Percentiles rank a stretch among this genome's conserved stretches.
Evolutionary conservation across 2,888 invertebrate species (phyloP).

Genomic region (Mimas tiliae): DNA sequence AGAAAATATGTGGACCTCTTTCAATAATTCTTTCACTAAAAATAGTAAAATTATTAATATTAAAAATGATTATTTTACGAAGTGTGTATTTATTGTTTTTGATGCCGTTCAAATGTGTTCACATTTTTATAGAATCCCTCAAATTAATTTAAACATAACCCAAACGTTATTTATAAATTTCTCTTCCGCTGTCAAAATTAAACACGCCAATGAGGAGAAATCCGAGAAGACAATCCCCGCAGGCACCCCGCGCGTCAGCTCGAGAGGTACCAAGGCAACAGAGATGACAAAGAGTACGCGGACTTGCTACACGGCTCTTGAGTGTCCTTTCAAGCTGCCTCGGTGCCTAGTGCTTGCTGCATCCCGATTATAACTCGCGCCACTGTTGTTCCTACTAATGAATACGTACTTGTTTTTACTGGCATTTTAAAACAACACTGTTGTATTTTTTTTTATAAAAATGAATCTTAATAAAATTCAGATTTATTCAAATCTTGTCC

Average conservation of each 20-base stretch:
- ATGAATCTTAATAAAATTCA: neutral
- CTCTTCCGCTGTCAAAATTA: conserved; percentile 22
- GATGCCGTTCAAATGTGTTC: too few species aligned
- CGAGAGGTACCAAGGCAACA: conserved; percentile 60
- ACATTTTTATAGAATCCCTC: neutral
- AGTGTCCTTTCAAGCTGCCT: conserved; percentile 61
- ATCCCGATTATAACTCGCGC: conserved; percentile 45
- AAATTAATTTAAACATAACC: neutral
- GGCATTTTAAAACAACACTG: conserved; percentile 18
- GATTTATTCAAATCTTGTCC: too few species aligned
- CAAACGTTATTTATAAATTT: neutral
- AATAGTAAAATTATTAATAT: too few species aligned
- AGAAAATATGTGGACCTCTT: too few species aligned
- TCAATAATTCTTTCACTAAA: too few species aligned
- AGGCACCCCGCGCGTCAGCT: conserved; percentile 43
- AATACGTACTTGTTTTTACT: conserved; percentile 9
- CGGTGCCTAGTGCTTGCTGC: conserved; percentile 31
- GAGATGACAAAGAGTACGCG: conserved; percentile 63
- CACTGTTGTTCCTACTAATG: conserved; percentile 34
- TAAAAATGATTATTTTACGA: too few species aligned
- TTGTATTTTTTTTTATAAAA: neutral
- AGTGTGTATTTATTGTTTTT: too few species aligned
- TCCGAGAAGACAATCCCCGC: conserved; percentile 36
- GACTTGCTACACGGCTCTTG: conserved; percentile 49
- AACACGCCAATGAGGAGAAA: conserved; percentile 28